Conservation (phyloP, 2,797 vertebrate genomes). For the Amblyraja radiata region DNA sequence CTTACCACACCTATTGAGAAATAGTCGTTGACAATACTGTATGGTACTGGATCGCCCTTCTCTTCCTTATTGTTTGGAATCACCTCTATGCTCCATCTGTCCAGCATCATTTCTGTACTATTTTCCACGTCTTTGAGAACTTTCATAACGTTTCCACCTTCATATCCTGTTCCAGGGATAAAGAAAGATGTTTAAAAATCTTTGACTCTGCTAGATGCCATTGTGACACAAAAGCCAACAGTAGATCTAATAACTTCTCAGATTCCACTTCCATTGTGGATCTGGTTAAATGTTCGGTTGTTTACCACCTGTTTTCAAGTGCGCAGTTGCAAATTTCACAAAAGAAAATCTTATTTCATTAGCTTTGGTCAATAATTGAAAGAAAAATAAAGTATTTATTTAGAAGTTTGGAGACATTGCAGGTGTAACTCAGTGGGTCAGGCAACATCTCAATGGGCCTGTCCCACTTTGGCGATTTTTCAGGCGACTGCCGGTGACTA, state of each 20-base stretch:
- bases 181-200: not conserved
- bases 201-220: not conserved
- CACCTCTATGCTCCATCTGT: constrained; percentile 87
- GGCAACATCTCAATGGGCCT: too few species aligned
- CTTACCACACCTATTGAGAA: constrained; percentile 96
- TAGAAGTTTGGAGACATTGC: not conserved
- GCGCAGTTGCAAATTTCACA: not conserved
- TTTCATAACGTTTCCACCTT: constrained; percentile 82
- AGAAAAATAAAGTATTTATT: not conserved
- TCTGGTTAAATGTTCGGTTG: too few species aligned
- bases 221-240: too few species aligned
- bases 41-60: constrained; percentile 80
- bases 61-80: constrained; percentile 73
- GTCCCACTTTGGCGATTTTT: too few species aligned
- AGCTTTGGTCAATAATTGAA: not conserved
- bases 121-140: constrained; percentile 85
- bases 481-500: too few species aligned
- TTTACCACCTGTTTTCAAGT: not conserved
- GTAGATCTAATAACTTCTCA: not conserved
- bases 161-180: constrained; percentile 67
- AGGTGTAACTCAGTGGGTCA: too few species aligned
- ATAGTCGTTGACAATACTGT: constrained; percentile 93
- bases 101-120: constrained; percentile 77
- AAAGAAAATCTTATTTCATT: not conserved
- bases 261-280: not conserved